Evolutionary conservation across 2,888 invertebrate species (phyloP).

Genomic region (Ecliptopera silaceata): DNA sequence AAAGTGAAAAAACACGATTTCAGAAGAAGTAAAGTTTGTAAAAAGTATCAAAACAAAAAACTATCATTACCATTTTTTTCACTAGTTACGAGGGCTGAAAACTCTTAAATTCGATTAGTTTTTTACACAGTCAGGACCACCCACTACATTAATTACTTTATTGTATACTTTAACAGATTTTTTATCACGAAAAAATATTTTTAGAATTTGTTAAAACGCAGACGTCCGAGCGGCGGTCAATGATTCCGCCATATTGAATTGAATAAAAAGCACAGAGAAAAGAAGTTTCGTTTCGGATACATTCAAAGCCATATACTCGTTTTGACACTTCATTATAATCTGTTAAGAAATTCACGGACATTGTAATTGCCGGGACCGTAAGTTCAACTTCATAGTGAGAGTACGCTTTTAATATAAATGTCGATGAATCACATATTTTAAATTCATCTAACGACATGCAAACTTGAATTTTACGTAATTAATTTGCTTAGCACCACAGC

Average conservation of each 20-base stretch:
- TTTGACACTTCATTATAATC: too few species aligned
- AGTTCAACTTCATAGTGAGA: too few species aligned
- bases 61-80: slow-evolving; percentile 82
- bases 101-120: slow-evolving; percentile 28
- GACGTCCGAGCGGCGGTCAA: slow-evolving; percentile 78
- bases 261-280: slow-evolving; percentile 71
- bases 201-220: slow-evolving; percentile 62
- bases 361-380: too few species aligned
- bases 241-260: slow-evolving; percentile 82
- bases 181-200: slow-evolving; percentile 53
- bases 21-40: slow-evolving; percentile 71
- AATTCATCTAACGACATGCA: too few species aligned
- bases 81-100: slow-evolving; percentile 45
- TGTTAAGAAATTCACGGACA: too few species aligned
- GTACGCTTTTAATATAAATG: too few species aligned
- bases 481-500: too few species aligned
- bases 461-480: too few species aligned
- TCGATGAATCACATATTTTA: too few species aligned
- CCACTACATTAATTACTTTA: slow-evolving; percentile 50
- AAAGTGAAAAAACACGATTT: slow-evolving; percentile 60
- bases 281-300: slow-evolving; percentile 58
- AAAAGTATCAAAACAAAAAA: slow-evolving; percentile 85
- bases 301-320: neutral
- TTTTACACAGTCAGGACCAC: slow-evolving; percentile 40
- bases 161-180: slow-evolving; percentile 53